A percentile compares a stretch with the other conserved stretches of the same genome.
These are phyloP conservation scores for Corydoras maculifer DNA, from an alignment of 2,113 vertebrate genomes.

Conservation along the genomic window DNA sequence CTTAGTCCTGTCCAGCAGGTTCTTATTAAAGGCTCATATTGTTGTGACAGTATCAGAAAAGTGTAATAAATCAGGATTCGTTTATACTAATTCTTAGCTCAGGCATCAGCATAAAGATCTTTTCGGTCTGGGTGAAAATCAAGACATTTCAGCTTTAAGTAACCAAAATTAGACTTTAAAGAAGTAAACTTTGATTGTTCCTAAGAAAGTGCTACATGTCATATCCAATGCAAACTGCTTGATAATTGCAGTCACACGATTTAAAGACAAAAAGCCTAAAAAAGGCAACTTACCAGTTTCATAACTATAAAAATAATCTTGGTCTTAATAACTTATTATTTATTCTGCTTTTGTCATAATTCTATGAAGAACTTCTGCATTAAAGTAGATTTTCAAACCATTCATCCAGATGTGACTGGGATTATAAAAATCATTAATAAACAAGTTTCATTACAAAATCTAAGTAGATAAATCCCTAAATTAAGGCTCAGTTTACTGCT, in stretches of 20 bases:
- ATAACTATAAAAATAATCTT: constrained; percentile 7
- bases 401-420: constrained; percentile 10
- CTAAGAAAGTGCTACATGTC: constrained; percentile 25
- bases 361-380: background rate
- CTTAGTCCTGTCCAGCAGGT: constrained; percentile 1
- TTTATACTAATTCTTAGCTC: background rate
- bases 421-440: constrained; percentile 31
- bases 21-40: constrained; percentile 4
- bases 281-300: background rate
- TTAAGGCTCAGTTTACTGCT: constrained; percentile 75
- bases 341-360: constrained; percentile 7
- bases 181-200: constrained; percentile 16
- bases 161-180: background rate
- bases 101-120: background rate
- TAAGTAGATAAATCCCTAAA: constrained; percentile 59
- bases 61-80: background rate
- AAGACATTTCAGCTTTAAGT: constrained; percentile 11
- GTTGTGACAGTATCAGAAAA: background rate
- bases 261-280: background rate
- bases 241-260: background rate
- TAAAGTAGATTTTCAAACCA: background rate
- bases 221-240: background rate
- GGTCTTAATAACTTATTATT: background rate
- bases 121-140: background rate
- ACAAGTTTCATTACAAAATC: constrained; percentile 37